Conservation (phyloP, 2,888 invertebrate species). For the Chydorus sphaericus region DNA sequence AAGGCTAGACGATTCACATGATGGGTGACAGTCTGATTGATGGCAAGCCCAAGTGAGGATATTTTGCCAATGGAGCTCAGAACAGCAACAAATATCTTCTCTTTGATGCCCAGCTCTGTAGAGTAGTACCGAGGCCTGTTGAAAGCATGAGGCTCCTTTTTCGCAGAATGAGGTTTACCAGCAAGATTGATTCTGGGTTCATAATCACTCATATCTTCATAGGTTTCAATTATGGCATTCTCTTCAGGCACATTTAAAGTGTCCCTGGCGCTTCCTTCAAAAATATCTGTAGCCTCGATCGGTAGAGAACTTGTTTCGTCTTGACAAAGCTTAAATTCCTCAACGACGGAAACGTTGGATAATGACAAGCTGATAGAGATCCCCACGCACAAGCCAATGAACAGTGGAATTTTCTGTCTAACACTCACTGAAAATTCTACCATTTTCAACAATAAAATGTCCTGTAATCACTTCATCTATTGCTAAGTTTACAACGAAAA, state of each 20-base stretch:
- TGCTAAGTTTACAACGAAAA: too few relatives aligned
- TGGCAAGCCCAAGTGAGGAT: conserved; percentile 55
- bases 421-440: neutral
- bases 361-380: conserved; percentile 39
- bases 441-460: neutral
- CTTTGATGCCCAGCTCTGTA: conserved; percentile 83
- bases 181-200: conserved; percentile 34
- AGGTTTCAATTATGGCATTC: neutral
- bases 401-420: conserved; percentile 37
- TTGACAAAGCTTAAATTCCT: too few relatives aligned
- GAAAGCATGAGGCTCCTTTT: conserved; percentile 42
- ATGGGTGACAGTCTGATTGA: conserved; percentile 78
- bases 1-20: conserved; percentile 69
- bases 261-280: conserved; percentile 15
- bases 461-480: too few relatives aligned
- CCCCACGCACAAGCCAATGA: conserved; percentile 40
- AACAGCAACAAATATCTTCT: conserved; percentile 73
- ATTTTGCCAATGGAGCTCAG: conserved; percentile 59
- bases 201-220: conserved; percentile 24
- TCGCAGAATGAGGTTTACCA: conserved; percentile 32
- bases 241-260: neutral
- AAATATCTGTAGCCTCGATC: conserved; percentile 19
- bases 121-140: conserved; percentile 83
- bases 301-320: conserved; percentile 6
- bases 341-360: conserved; percentile 31